Percentiles rank a stretch among this genome's conserved stretches.
phyloP scores from a whole-genome alignment of 1,140 invertebrate species.

The Drosophila willistoni region DNA sequence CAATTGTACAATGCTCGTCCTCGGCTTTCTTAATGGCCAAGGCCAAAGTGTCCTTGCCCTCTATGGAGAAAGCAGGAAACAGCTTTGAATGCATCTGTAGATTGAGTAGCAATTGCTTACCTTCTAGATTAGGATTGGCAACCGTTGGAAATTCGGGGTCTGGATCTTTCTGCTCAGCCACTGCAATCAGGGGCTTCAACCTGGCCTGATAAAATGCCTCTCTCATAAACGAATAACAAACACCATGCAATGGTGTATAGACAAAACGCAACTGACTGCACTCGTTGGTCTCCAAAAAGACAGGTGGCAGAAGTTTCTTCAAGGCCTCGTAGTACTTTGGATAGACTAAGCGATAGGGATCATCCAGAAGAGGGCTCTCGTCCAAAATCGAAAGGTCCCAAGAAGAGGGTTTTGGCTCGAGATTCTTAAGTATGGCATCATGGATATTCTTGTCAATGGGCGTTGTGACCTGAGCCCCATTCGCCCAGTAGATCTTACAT shows the following conservation, averaged over 20 bases:
- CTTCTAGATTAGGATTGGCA: conserved; percentile 97
- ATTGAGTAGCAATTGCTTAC: conserved; percentile 17
- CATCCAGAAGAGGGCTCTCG: conserved; percentile 20
- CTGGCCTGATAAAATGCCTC: conserved; percentile 91
- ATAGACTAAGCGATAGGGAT: conserved; percentile 57
- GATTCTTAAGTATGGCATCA: conserved; percentile 89
- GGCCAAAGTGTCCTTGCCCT: conserved; percentile 93
- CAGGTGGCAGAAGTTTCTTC: conserved; percentile 31
- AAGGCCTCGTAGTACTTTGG: conserved; percentile 38
- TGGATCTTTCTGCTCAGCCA: conserved; percentile 93
- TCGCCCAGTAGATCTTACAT: conserved; percentile 98
- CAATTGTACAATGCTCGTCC: conserved; percentile 88
- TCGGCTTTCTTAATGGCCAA: conserved; percentile 94
- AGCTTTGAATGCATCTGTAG: background rate
- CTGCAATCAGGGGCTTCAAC: conserved; percentile 91
- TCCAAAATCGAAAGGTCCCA: conserved; percentile 53
- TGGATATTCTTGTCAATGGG: conserved; percentile 96
- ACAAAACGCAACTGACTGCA: conserved; percentile 65
- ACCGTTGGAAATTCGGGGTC: conserved; percentile 97
- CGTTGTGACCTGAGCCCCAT: conserved; percentile 96
- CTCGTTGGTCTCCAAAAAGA: conserved; percentile 55
- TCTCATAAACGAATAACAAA: conserved; percentile 92
- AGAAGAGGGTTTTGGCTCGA: conserved; percentile 84
- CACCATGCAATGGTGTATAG: conserved; percentile 99
- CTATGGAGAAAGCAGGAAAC: conserved; percentile 79